Evolutionary conservation across 2,797 vertebrate species (phyloP).

Genomic region (Malacoraja senta): DNA sequence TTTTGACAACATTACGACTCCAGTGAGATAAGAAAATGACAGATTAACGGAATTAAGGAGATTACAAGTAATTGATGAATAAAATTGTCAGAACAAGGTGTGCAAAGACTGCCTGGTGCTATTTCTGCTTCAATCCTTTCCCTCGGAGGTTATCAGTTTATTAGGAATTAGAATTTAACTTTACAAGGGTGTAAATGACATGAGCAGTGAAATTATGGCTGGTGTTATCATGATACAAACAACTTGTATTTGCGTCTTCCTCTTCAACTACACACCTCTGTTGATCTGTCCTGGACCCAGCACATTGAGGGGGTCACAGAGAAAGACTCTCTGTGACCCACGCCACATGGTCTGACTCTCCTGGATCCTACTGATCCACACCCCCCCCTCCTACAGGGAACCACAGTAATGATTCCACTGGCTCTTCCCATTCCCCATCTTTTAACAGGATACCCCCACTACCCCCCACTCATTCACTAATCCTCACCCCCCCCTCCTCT

Average conservation of each 20-base stretch:
- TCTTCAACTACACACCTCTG: not conserved
- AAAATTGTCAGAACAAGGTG: not conserved
- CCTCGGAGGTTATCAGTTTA: not conserved
- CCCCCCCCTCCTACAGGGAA: no score
- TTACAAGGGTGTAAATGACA: not conserved
- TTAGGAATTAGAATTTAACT: slow-evolving; percentile 26
- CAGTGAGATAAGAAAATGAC: slow-evolving; percentile 34
- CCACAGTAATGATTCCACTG: no score
- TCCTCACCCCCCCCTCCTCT: no score
- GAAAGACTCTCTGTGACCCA: no score
- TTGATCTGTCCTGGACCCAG: no score
- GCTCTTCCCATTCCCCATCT: no score
- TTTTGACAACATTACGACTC: not conserved
- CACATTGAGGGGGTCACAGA: no score
- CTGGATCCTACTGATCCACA: no score
- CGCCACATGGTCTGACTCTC: no score
- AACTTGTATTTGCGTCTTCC: not conserved
- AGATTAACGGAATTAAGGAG: slow-evolving; percentile 33
- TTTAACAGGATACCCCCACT: no score
- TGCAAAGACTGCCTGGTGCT: slow-evolving; percentile 7
- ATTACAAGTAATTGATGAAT: slow-evolving; percentile 37
- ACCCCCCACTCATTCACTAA: no score
- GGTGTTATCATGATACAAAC: not conserved
- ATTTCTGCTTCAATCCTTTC: slow-evolving; percentile 9
- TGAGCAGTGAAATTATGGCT: not conserved